Conservation (phyloP, 2,888 invertebrate genomes). For the Apamea crenata region DNA sequence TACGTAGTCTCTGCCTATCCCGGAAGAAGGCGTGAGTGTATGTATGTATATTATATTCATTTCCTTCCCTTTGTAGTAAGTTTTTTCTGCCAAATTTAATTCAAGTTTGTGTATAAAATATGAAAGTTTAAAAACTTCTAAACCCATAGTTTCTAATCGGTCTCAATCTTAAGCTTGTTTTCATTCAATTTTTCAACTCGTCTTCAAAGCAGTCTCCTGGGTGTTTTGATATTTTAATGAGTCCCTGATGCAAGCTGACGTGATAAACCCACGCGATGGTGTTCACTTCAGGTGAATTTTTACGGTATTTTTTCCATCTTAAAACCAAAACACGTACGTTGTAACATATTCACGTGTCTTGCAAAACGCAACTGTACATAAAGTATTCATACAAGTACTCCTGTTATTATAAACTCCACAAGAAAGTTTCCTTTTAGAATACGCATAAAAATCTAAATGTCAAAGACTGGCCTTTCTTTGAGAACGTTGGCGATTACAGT, state of each 20-base stretch:
- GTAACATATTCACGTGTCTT: constrained; percentile 74
- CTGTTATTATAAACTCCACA: constrained; percentile 49
- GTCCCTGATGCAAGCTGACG: constrained; percentile 19
- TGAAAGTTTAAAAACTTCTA: constrained; percentile 14
- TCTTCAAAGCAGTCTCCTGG: neutral
- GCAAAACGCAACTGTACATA: constrained; percentile 61
- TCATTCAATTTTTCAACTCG: constrained; percentile 43
- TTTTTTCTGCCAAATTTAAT: neutral
- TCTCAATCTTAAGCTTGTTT: constrained; percentile 22
- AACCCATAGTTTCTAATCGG: constrained; percentile 17
- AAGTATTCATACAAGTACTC: constrained; percentile 62
- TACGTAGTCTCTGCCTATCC: neutral
- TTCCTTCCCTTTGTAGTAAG: neutral
- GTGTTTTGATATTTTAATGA: constrained; percentile 58
- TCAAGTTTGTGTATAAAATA: neutral
- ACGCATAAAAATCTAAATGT: constrained; percentile 32
- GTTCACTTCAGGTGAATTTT: constrained; percentile 49
- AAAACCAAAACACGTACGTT: constrained; percentile 71
- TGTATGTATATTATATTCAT: neutral
- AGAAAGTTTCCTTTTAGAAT: constrained; percentile 30
- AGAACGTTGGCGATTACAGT: constrained; percentile 20
- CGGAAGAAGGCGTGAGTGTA: neutral
- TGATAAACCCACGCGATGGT: constrained; percentile 32
- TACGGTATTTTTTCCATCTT: constrained; percentile 52
- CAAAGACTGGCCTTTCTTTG: constrained; percentile 22